Conservation (phyloP, 2,888 invertebrate species). For the Pristionchus fissidentatus region DNA sequence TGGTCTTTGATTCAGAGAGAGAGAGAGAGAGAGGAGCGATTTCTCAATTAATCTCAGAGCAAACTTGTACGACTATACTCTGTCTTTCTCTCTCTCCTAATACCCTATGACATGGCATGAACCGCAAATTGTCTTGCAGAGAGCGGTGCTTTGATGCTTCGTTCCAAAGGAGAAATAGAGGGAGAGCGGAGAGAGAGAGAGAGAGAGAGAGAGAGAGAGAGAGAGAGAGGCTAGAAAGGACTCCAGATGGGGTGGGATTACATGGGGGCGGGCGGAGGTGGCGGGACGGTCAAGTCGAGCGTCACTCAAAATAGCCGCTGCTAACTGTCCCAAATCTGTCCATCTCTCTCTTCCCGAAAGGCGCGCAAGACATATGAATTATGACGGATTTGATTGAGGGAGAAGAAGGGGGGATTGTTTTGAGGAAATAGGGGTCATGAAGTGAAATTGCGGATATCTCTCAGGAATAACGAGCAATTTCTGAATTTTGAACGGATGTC, state of each 20-base stretch:
- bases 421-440: neutral
- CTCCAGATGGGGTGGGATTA: constrained; percentile 43
- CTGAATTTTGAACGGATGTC: no score
- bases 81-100: no score
- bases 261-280: constrained; percentile 15
- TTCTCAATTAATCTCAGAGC: constrained; percentile 21
- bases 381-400: constrained; percentile 13
- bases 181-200: neutral
- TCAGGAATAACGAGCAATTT: constrained; percentile 17
- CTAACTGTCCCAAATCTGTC: constrained; percentile 27
- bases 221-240: neutral
- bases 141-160: neutral
- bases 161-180: constrained; percentile 12
- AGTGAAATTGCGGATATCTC: constrained; percentile 4
- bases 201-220: neutral
- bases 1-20: no score
- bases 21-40: no score
- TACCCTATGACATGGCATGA: no score
- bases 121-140: neutral
- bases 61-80: constrained; percentile 4
- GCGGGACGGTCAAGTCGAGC: neutral
- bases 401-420: neutral
- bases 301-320: constrained; percentile 21
- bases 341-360: neutral
- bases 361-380: neutral